Conservation (phyloP, 2,113 vertebrate genomes). For the Macquaria australasica region DNA sequence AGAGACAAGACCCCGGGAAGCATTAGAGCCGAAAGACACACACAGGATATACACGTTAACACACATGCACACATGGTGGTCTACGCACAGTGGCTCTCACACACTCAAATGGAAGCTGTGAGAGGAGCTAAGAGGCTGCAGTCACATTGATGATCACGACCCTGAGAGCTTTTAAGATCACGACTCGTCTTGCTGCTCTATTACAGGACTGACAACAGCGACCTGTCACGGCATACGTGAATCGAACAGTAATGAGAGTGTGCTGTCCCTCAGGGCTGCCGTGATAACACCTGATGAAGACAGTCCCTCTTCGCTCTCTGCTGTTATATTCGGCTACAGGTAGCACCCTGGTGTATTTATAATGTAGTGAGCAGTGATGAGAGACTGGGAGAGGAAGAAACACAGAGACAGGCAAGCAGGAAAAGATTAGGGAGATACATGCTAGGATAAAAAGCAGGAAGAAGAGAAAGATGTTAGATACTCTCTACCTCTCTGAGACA, state of each 20-base stretch:
- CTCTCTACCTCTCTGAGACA: background rate
- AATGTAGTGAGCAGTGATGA: background rate
- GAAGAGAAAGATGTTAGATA: background rate
- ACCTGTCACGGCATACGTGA: slow-evolving; percentile 16
- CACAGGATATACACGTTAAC: background rate
- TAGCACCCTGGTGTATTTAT: slow-evolving; percentile 25
- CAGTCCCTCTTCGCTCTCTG: slow-evolving; percentile 4
- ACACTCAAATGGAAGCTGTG: slow-evolving; percentile 26
- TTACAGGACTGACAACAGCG: background rate
- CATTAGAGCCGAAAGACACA: slow-evolving; percentile 11
- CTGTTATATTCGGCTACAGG: slow-evolving; percentile 14
- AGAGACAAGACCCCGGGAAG: background rate
- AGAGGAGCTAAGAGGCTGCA: slow-evolving; percentile 34
- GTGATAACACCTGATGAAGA: slow-evolving; percentile 23
- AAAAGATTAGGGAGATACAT: background rate
- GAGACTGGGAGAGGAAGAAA: background rate
- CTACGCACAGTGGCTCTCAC: slow-evolving; percentile 10
- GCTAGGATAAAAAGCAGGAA: background rate
- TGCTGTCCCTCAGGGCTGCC: slow-evolving; percentile 17
- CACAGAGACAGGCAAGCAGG: background rate
- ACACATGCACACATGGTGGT: background rate
- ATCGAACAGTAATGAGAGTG: background rate
- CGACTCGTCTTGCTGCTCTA: background rate
- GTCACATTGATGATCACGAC: slow-evolving; percentile 36
- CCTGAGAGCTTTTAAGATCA: slow-evolving; percentile 34